These are phyloP conservation scores for Acleris emargana DNA, from an alignment of 2,888 invertebrate genomes.

Conservation along the genomic window DNA sequence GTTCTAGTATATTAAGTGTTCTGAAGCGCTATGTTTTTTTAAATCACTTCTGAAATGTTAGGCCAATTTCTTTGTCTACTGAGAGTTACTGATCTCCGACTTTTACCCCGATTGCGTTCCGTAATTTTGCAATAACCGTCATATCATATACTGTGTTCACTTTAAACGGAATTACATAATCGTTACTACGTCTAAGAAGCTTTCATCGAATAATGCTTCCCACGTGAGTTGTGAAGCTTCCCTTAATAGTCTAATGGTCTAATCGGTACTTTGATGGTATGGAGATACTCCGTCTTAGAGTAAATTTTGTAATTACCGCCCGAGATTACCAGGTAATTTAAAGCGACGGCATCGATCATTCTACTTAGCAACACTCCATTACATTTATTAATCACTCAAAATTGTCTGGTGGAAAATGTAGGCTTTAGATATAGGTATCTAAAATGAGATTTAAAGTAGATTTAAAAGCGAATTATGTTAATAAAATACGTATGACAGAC, in stretches of 20 bases:
- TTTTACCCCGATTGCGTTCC: slow-evolving; percentile 7
- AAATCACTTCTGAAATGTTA: background rate
- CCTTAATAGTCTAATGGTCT: slow-evolving; percentile 50
- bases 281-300: slow-evolving; percentile 56
- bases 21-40: background rate
- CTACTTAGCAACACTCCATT: slow-evolving; percentile 39
- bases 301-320: slow-evolving; percentile 77
- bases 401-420: slow-evolving; percentile 4
- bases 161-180: slow-evolving; percentile 32
- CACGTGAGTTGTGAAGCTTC: slow-evolving; percentile 48
- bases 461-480: slow-evolving; percentile 18
- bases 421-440: too few relatives aligned
- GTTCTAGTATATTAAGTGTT: slow-evolving; percentile 6
- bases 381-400: slow-evolving; percentile 17
- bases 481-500: slow-evolving; percentile 24
- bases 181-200: slow-evolving; percentile 38
- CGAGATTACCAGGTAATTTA: slow-evolving; percentile 70
- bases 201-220: slow-evolving; percentile 50
- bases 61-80: background rate
- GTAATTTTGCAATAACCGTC: slow-evolving; percentile 24
- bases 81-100: too few relatives aligned
- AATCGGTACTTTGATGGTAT: slow-evolving; percentile 64
- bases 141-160: slow-evolving; percentile 28
- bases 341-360: slow-evolving; percentile 69
- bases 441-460: too few relatives aligned